These are phyloP conservation scores for Loxodonta africana DNA, from an alignment of 2,113 vertebrate genomes.

Conservation along the genomic window DNA sequence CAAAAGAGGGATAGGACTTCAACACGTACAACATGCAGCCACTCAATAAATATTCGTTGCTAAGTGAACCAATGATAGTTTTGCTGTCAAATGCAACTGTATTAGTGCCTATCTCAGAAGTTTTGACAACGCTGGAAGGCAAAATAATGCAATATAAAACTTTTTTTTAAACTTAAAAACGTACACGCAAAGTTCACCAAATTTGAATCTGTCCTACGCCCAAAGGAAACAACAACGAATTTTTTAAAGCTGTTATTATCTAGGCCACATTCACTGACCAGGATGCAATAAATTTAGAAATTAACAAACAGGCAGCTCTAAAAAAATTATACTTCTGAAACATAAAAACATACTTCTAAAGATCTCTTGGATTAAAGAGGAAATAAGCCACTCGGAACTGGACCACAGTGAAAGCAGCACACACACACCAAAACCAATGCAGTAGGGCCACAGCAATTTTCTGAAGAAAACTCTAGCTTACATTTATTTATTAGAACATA, in stretches of 20 bases:
- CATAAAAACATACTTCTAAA: conserved; percentile 64
- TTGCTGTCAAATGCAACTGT: not conserved
- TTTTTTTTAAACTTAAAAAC: not conserved
- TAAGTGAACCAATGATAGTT: not conserved
- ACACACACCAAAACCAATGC: conserved; percentile 36
- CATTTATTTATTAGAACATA: conserved; percentile 2
- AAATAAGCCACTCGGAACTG: conserved; percentile 61
- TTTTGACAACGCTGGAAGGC: not conserved
- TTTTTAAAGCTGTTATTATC: conserved; percentile 34
- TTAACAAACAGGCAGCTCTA: conserved; percentile 54
- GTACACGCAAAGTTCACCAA: not conserved
- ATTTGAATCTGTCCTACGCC: conserved; percentile 47
- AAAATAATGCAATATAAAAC: conserved; percentile 1
- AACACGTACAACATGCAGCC: not conserved
- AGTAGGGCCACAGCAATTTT: conserved; percentile 35
- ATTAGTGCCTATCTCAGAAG: not conserved
- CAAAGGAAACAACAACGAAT: conserved; percentile 55
- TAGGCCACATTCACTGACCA: conserved; percentile 31
- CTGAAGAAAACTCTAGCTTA: conserved; percentile 2
- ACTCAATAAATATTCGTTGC: not conserved
- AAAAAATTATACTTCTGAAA: conserved; percentile 58
- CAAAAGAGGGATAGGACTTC: not conserved
- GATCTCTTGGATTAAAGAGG: conserved; percentile 57
- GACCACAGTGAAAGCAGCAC: conserved; percentile 35
- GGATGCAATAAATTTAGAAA: conserved; percentile 71